Conservation (phyloP, 1,140 invertebrate species). For the Camponotus vicinus region DNA sequence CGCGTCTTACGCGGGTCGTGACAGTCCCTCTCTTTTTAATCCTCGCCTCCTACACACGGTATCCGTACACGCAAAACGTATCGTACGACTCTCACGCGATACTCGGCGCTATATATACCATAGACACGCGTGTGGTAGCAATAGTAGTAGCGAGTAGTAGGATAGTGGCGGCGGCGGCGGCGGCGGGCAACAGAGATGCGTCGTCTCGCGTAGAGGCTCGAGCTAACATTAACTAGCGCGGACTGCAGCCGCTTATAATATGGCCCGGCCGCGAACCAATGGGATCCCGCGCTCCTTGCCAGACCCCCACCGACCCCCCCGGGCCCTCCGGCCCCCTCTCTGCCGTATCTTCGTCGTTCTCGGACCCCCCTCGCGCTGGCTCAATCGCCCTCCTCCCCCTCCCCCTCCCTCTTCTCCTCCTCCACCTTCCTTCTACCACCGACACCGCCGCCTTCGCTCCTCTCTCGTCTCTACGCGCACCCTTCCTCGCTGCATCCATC, state of each 20-base stretch:
- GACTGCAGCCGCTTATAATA: constrained; percentile 85
- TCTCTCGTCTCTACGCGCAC: constrained; percentile 44
- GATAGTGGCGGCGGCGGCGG: background rate
- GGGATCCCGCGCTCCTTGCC: constrained; percentile 80
- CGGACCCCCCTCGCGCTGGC: constrained; percentile 65
- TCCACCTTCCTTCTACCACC: background rate
- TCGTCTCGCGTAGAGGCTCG: constrained; percentile 83
- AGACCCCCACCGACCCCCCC: constrained; percentile 71
- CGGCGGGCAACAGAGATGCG: constrained; percentile 76
- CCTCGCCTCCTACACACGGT: background rate
- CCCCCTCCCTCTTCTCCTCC: background rate
- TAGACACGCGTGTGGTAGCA: background rate
- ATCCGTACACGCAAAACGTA: background rate
- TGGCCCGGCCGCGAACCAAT: constrained; percentile 85
- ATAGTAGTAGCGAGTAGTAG: constrained; percentile 3
- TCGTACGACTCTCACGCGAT: constrained; percentile 35
- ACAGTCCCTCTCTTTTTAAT: constrained; percentile 6
- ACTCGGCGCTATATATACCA: constrained; percentile 28
- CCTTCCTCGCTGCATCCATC: constrained; percentile 23
- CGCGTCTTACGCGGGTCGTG: constrained; percentile 4
- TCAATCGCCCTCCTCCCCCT: constrained; percentile 62
- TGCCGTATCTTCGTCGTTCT: constrained; percentile 44
- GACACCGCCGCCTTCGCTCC: background rate
- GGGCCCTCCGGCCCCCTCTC: constrained; percentile 52
- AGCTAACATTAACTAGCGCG: constrained; percentile 85